Base-by-base conservation (phyloP, 2,888 invertebrate species). In the Iselma pallidipennis region DNA sequence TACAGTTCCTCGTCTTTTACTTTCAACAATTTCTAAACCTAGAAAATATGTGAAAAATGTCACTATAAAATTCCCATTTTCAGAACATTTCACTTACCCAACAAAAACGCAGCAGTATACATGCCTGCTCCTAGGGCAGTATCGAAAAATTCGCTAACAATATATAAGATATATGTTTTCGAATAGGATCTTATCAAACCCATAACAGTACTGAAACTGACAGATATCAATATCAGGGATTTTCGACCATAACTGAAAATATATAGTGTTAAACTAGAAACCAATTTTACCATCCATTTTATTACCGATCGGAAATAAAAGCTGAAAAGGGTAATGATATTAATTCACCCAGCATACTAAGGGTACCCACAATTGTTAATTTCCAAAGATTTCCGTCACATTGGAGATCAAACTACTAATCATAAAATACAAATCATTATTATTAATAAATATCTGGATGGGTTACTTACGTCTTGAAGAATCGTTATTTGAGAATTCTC, bases 301-400 rank as follows among this genome's bases (percentile, higher is more conserved):
- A 66, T 66, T 54, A 90, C 83, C 86, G 87, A 81, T 91, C 91
- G 0, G 86, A 89, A 70, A 84, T 82, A 78, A 79, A 86, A 77
- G 84, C 87, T 31, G 81, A 86, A 60, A 90, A 83, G 9, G 89
- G 84, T 80, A 91, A 85, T 12, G 90, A 88, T 26, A 89, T 80
- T 71, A 91, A 88, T 82, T 90, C 90, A 16, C 91, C 91, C 50
- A 89, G 77, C 75, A 89, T 91, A 76, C 90, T 90, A 7, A 90
- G 83, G 0, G 91, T 90, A 12, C 91, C 91, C 29, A 90, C 86
- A 67, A 91, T 75, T 0, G 90, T 86, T 59, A 88, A 78, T 79
- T 88, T 89, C 91, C 90, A 91, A 57, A 87, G 79, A 65, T 83
- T 80, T 67, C 85, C 83, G 63, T 85, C 81, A 71, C 89, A 89